phyloP scores from a whole-genome alignment of 2,888 invertebrate species.

The Idaea straminata region DNA sequence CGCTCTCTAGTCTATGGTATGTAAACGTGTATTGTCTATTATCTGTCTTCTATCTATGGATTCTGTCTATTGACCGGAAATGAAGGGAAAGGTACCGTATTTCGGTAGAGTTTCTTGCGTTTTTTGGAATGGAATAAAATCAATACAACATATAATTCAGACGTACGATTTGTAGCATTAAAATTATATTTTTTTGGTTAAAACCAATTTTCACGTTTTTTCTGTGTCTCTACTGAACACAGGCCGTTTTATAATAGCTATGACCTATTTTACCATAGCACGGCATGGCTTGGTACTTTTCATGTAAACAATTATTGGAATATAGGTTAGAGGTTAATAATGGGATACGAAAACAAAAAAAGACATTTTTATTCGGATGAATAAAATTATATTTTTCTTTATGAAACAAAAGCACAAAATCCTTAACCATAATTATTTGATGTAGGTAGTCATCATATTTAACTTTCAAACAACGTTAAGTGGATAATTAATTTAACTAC shows the following conservation, averaged over 20 bases:
- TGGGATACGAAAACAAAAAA: neutral
- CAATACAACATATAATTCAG: too few relatives aligned
- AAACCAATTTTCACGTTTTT: neutral
- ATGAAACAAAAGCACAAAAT: conserved; percentile 6
- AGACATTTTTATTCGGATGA: neutral
- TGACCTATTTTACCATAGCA: too few relatives aligned
- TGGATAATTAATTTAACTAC: conserved; percentile 8
- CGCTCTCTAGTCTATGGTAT: conserved; percentile 49
- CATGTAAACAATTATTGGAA: neutral
- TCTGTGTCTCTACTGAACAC: neutral
- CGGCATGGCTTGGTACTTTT: too few relatives aligned
- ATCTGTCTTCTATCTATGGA: conserved; percentile 30
- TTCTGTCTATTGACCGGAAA: conserved; percentile 18
- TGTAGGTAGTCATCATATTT: neutral
- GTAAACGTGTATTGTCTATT: conserved; percentile 36
- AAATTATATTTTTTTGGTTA: neutral
- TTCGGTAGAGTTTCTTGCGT: too few relatives aligned
- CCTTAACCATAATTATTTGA: neutral
- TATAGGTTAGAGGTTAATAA: neutral
- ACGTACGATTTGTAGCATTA: too few relatives aligned
- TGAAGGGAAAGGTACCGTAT: conserved; percentile 15
- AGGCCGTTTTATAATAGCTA: too few relatives aligned
- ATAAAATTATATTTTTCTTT: conserved; percentile 7
- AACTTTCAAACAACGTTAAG: conserved; percentile 20
- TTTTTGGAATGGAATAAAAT: too few relatives aligned